Conservation (phyloP, 2,113 vertebrate genomes). For the Octodon degus region DNA sequence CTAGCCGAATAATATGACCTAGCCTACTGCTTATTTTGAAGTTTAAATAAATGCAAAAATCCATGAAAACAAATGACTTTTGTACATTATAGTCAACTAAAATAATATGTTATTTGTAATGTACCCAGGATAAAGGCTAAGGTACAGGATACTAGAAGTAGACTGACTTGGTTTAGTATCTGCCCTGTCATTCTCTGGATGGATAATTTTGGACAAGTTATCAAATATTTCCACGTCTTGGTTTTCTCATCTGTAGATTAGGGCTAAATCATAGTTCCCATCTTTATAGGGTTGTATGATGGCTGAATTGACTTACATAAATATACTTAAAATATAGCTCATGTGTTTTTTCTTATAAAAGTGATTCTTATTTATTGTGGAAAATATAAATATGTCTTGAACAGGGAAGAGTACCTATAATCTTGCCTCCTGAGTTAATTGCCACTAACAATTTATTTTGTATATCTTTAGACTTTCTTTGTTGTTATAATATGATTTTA, state of each 20-base stretch:
- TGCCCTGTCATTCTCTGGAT: neutral
- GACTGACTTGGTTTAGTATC: neutral
- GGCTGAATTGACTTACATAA: slow-evolving; percentile 2
- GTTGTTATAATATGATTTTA: neutral
- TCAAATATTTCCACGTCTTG: neutral
- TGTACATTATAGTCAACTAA: neutral
- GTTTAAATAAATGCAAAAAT: slow-evolving; percentile 38
- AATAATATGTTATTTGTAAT: neutral
- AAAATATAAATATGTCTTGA: neutral
- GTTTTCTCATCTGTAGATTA: slow-evolving; percentile 7
- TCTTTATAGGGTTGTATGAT: neutral
- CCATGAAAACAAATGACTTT: neutral
- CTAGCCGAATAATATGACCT: slow-evolving; percentile 14
- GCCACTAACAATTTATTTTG: neutral
- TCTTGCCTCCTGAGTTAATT: neutral
- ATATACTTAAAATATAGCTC: neutral
- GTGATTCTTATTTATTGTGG: neutral
- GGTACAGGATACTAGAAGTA: neutral
- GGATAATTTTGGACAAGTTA: neutral
- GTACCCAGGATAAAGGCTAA: neutral
- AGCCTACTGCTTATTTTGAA: slow-evolving; percentile 38
- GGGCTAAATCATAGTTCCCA: neutral
- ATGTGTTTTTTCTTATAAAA: neutral
- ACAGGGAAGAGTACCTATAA: slow-evolving; percentile 19
- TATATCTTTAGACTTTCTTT: neutral